Conservation (phyloP, 1,140 invertebrate species). For the Globodera rostochiensis region DNA sequence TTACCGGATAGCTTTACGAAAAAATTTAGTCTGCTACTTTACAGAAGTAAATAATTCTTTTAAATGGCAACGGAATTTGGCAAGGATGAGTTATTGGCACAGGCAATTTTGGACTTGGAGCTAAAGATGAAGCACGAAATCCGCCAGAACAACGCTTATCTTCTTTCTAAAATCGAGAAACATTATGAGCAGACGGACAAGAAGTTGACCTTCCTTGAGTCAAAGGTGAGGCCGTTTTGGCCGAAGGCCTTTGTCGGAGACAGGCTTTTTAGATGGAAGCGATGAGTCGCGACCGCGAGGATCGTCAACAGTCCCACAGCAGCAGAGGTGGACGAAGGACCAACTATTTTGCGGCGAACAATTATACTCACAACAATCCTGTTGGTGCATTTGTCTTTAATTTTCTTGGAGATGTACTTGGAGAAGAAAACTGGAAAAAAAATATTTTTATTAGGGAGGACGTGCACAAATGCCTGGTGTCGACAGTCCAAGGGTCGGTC, state of each 20-base stretch:
- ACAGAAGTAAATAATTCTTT: not conserved
- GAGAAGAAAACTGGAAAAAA: no score
- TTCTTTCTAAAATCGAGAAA: constrained; percentile 26
- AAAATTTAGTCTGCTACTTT: no score
- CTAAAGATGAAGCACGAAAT: constrained; percentile 28
- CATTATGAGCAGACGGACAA: constrained; percentile 22
- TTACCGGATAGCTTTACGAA: no score
- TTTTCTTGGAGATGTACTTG: no score
- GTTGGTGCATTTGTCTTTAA: not conserved
- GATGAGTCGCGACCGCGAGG: not conserved
- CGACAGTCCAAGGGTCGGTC: not conserved
- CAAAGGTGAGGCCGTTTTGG: not conserved
- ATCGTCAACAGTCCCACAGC: not conserved
- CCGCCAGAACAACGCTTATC: constrained; percentile 18
- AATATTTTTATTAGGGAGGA: not conserved
- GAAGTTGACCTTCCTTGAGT: constrained; percentile 9
- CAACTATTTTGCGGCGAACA: not conserved
- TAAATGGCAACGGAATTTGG: not conserved
- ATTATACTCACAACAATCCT: not conserved
- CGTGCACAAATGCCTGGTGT: not conserved
- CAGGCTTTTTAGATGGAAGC: not conserved
- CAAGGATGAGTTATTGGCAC: not conserved
- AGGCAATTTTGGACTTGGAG: not conserved
- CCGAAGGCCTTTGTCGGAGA: no score
- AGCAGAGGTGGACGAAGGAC: not conserved